Evolutionary conservation across 2,888 invertebrate genomes (phyloP), one percentile per base, ranked within the genome.

Genomic region (Rhingia rostrata): DNA sequence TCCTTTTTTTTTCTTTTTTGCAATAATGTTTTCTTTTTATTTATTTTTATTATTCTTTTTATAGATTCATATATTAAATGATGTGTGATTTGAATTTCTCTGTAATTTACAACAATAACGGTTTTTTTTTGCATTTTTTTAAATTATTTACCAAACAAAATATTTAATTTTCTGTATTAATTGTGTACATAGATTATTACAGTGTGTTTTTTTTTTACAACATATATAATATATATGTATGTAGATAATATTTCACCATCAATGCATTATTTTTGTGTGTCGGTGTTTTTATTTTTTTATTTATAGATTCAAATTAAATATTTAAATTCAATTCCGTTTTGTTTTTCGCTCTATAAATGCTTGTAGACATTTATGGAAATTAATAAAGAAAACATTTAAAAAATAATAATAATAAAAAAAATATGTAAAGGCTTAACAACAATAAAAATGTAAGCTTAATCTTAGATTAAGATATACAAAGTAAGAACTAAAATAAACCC

Each of bases 41-140:
- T 32, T 47, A 49, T 64, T 58, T 53, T 22, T 22, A 22, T 22
- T 22, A 22, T 22, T 72, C 9, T 53, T 64, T 64, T 35, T 58
- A 66, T 53, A 81, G 61, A 63, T 77, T 69, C 74, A 70, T 60
- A 70, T 41, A 70, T 49, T 54, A 54, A 66, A 82, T 78, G 64
- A 70, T 54, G 70, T 67, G 70, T 78, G 78, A 78, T 82, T 41
- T 56, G 78, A 63, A 75, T 74, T 56, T 74, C 35, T 74, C 47
- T 56, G 74, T 58, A 81, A 70, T 78, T 82, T 82, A 82, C 78
- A 82, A 82, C 82, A 82, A 82, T 66, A 73, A 73, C 64, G 37
- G 45, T 41, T 63, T 35, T 64, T 37, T 37, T 37, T 45, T 30
- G 4, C 22, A 4, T 37, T 53, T 37, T 10, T 43, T 54, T 45